Conservation (phyloP, 2,113 vertebrate genomes). For the Danionella cerebrum region DNA sequence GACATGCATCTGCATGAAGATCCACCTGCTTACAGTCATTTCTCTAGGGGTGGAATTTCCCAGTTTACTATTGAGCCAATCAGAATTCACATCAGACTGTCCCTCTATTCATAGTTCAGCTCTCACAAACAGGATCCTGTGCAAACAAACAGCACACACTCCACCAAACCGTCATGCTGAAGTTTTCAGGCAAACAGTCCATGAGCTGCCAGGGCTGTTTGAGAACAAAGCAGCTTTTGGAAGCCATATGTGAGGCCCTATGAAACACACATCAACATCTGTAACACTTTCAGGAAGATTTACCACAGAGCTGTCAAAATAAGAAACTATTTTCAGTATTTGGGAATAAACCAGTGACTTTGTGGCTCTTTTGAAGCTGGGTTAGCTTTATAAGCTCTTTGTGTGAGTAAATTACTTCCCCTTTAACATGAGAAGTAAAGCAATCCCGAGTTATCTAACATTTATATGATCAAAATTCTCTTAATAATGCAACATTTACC, state of each 20-base stretch:
- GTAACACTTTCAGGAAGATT: background rate
- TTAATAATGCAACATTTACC: too few species aligned
- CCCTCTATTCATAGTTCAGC: background rate
- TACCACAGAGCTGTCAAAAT: background rate
- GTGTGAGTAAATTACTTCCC: too few species aligned
- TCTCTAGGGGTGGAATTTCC: conserved; percentile 1
- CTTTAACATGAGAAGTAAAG: too few species aligned
- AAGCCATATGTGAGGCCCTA: background rate
- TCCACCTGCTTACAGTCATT: background rate
- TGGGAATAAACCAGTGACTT: background rate
- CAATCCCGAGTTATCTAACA: too few species aligned
- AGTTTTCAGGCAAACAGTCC: background rate
- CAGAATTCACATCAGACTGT: background rate
- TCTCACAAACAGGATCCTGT: background rate
- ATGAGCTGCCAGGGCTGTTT: background rate
- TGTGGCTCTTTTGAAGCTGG: background rate
- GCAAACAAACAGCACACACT: background rate
- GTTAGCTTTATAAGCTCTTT: too few species aligned
- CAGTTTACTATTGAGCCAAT: background rate
- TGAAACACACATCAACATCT: background rate
- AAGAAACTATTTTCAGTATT: background rate
- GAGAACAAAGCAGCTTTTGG: background rate
- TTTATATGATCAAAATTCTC: too few species aligned
- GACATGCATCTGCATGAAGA: background rate
- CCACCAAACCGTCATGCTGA: background rate